Evolutionary conservation across 2,888 invertebrate genomes (phyloP), one percentile per base, ranked within the genome.

Genomic region (Mylabris sibirica): DNA sequence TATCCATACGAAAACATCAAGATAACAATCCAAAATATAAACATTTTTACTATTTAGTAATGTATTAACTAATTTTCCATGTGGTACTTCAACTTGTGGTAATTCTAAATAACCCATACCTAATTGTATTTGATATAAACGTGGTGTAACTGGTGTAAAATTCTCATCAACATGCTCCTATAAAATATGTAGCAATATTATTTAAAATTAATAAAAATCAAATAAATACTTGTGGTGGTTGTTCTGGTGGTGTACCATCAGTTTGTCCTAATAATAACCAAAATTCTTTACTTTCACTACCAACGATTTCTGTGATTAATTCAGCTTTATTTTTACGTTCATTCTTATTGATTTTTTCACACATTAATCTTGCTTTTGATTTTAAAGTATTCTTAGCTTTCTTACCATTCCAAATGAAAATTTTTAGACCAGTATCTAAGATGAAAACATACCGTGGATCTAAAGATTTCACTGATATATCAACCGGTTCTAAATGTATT

Each of bases 61-160:
- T 0, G 89, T 90, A 77, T 95, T 92, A 0, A 89, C 89, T 6
- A 98, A 87, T 79, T 93, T 93, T 70, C 90, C 90, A 74, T 92
- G 91, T 0, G 93, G 90, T 49, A 92, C 87, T 83, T 92, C 92
- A 4, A 92, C 95, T 87, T 99, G 99, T 3, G 99, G 99, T 78
- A 99, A 87, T 86, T 99, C 99, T 77, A 99, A 86, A 85, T 98
- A 99, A 0, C 99, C 99, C 96, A 98, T 98, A 60, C 99, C 99
- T 14, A 99, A 89, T 79, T 97, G 95, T 65, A 99, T 97, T 86
- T 96, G 94, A 86, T 98, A 99, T 65, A 99, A 85, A 5, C 95
- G 90, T 0, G 97, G 93, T 14, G 88, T 83, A 0, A 88, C 84
- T 75, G 93, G 91, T 11, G 85, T 78, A 82, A 92, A 93, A 65